These are phyloP conservation scores for Xenus cinereus DNA, from an alignment of 2,113 vertebrate genomes.

Conservation along the genomic window DNA sequence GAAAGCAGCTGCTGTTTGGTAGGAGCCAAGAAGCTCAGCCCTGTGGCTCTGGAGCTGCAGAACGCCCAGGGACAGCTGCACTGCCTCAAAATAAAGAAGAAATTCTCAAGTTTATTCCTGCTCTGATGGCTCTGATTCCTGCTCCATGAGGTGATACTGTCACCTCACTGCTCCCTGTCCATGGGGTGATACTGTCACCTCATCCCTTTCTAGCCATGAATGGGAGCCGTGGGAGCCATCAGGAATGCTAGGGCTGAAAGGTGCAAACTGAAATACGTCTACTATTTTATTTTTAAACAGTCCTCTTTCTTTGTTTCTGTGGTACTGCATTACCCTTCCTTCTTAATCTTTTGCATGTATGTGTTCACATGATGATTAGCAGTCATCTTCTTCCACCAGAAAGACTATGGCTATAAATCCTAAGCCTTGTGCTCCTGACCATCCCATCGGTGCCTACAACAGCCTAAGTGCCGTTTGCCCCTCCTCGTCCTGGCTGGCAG, in stretches of 20 bases:
- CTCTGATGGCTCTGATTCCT: too few relatives aligned
- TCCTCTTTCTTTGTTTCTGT: neutral
- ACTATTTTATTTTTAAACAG: neutral
- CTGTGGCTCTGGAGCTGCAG: neutral
- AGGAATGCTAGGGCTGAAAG: neutral
- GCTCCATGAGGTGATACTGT: neutral
- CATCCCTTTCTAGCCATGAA: neutral
- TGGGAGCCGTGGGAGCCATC: neutral
- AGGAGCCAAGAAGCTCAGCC: neutral
- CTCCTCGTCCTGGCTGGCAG: neutral
- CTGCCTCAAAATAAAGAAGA: neutral
- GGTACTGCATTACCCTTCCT: neutral
- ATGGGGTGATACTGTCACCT: neutral
- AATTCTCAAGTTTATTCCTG: neutral
- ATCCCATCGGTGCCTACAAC: rapidly evolving
- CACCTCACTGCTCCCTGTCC: neutral
- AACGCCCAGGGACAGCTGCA: neutral
- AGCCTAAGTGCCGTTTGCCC: neutral
- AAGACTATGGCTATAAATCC: neutral
- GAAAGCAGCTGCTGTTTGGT: neutral
- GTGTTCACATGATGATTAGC: neutral
- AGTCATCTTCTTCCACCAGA: neutral
- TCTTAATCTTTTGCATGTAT: neutral
- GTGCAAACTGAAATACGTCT: neutral
- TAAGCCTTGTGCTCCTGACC: neutral